Evolutionary conservation across 2,113 vertebrate species (phyloP).

Genomic region (Typhlomys cinereus): DNA sequence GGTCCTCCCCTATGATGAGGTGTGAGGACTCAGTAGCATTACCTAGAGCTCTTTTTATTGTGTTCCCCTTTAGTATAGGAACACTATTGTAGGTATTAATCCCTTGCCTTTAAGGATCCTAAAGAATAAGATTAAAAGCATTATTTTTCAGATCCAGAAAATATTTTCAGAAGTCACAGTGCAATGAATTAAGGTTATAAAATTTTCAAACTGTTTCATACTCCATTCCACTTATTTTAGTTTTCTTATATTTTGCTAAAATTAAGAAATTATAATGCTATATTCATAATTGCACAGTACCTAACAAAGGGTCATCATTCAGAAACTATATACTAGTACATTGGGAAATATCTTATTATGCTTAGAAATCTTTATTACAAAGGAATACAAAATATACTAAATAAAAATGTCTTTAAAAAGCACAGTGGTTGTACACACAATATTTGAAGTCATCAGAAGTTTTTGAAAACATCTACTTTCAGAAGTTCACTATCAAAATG

Average conservation of each 20-base stretch:
- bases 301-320: background rate
- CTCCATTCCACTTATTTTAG: background rate
- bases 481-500: background rate
- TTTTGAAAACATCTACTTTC: background rate
- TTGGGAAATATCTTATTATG: background rate
- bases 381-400: background rate
- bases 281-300: background rate
- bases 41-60: no score
- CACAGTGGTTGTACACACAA: background rate
- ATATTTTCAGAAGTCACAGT: background rate
- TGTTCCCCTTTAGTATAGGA: no score
- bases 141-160: background rate
- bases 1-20: no score
- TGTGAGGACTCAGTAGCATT: no score
- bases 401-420: background rate
- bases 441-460: background rate
- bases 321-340: background rate
- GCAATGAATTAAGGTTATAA: background rate
- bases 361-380: background rate
- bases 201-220: background rate
- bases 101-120: no score
- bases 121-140: conserved; percentile 3
- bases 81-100: no score
- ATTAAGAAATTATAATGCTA: background rate
- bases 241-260: background rate